Conservation (phyloP, 2,113 vertebrate genomes). For the Rhinoderma darwinii region DNA sequence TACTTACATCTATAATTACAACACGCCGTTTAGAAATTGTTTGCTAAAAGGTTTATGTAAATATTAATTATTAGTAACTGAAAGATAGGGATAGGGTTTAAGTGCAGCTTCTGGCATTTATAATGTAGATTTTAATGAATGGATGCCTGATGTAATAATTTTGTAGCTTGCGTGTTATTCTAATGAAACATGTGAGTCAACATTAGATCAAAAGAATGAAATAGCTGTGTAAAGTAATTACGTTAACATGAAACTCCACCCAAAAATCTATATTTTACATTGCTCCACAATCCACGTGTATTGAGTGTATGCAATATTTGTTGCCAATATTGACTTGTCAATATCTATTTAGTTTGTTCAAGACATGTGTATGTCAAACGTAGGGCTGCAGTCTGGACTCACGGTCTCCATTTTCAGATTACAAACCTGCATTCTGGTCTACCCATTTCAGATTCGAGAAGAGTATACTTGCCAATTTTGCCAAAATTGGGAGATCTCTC, state of each 20-base stretch:
- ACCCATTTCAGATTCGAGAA: too few relatives aligned
- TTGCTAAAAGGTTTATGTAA: constrained; percentile 81
- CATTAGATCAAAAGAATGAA: not conserved
- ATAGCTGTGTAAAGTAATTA: not conserved
- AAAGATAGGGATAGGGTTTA: constrained; percentile 75
- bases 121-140: constrained; percentile 4
- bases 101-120: constrained; percentile 68
- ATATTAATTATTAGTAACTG: constrained; percentile 86
- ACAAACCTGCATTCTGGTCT: too few relatives aligned
- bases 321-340: not conserved
- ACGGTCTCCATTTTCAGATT: too few relatives aligned
- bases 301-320: too few relatives aligned
- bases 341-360: too few relatives aligned
- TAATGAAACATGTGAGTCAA: not conserved
- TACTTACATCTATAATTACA: constrained; percentile 80
- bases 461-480: too few relatives aligned
- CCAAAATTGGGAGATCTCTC: too few relatives aligned
- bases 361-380: not conserved
- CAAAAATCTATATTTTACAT: not conserved
- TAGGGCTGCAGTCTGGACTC: too few relatives aligned
- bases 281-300: not conserved
- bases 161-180: not conserved
- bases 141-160: not conserved
- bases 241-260: not conserved
- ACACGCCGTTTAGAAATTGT: constrained; percentile 75